Evolutionary conservation across 2,797 vertebrate species (phyloP).

Genomic region (Sarcoramphus papa): DNA sequence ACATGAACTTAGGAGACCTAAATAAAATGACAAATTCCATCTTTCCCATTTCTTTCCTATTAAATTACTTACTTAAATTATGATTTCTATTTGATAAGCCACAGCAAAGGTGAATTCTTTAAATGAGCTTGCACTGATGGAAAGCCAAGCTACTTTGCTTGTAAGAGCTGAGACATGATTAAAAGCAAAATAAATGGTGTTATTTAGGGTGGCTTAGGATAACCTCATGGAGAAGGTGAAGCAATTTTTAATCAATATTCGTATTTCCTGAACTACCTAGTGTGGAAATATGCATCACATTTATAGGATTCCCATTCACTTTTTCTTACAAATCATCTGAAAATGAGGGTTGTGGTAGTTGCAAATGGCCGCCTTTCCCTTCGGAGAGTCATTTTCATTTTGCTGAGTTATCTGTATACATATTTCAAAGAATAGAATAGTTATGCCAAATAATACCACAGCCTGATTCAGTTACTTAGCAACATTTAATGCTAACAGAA

Average conservation of each 20-base stretch:
- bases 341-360: not conserved
- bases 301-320: not conserved
- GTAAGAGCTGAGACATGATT: not conserved
- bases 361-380: not conserved
- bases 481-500: not conserved
- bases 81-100: not conserved
- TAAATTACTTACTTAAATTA: not conserved
- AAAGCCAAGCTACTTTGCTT: not conserved
- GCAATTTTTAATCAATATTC: not conserved
- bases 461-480: slow-evolving; percentile 10
- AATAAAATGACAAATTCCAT: not conserved
- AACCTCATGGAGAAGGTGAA: not conserved
- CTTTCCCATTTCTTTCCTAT: not conserved
- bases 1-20: not conserved
- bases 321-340: not conserved
- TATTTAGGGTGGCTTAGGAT: not conserved
- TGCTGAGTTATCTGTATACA: not conserved
- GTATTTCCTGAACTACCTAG: not conserved
- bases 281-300: not conserved
- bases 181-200: not conserved
- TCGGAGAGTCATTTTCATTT: not conserved
- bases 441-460: not conserved
- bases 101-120: not conserved
- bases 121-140: not conserved
- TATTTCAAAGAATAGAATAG: not conserved